A percentile compares a stretch with the other conserved stretches of the same genome.
These are phyloP conservation scores for Argynnis bischoffii DNA, from an alignment of 2,888 invertebrate genomes.

Conservation along the genomic window DNA sequence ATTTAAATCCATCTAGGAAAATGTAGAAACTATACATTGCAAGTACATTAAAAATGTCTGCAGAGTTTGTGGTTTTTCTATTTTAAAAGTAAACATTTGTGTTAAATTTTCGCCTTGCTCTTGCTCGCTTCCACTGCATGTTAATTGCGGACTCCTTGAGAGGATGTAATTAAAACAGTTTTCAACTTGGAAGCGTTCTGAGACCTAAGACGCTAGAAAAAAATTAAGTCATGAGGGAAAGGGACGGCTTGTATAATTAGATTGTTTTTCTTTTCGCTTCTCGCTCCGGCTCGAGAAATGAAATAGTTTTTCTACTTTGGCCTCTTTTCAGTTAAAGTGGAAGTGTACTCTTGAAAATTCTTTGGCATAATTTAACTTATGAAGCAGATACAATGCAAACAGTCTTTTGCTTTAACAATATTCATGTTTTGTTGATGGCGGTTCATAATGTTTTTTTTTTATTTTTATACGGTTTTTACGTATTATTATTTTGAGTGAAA, in stretches of 20 bases:
- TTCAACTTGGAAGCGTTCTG: slow-evolving; percentile 56
- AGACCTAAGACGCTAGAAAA: slow-evolving; percentile 37
- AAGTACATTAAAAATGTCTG: slow-evolving; percentile 23
- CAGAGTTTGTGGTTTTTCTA: slow-evolving; percentile 23
- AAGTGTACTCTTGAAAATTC: slow-evolving; percentile 36
- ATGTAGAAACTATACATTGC: slow-evolving; percentile 6
- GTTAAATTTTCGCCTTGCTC: slow-evolving; percentile 48
- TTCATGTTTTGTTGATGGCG: neutral
- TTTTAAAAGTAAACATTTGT: slow-evolving; percentile 47
- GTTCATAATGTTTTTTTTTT: neutral
- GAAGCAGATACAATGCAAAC: slow-evolving; percentile 18
- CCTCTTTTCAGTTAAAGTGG: slow-evolving; percentile 32
- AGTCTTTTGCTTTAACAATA: slow-evolving; percentile 5
- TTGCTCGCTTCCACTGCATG: slow-evolving; percentile 57
- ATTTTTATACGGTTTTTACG: neutral
- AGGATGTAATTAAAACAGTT: slow-evolving; percentile 69
- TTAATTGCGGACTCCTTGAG: slow-evolving; percentile 62
- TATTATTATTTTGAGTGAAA: neutral
- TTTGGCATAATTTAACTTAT: slow-evolving; percentile 30
- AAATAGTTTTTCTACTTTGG: slow-evolving; percentile 43
- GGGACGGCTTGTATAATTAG: slow-evolving; percentile 69
- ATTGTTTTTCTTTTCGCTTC: slow-evolving; percentile 63
- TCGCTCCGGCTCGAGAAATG: slow-evolving; percentile 53
- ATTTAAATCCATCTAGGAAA: slow-evolving; percentile 11
- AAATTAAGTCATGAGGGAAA: slow-evolving; percentile 58